Evolutionary conservation across 2,888 invertebrate genomes (phyloP).

Genomic region (Cetonia aurata): DNA sequence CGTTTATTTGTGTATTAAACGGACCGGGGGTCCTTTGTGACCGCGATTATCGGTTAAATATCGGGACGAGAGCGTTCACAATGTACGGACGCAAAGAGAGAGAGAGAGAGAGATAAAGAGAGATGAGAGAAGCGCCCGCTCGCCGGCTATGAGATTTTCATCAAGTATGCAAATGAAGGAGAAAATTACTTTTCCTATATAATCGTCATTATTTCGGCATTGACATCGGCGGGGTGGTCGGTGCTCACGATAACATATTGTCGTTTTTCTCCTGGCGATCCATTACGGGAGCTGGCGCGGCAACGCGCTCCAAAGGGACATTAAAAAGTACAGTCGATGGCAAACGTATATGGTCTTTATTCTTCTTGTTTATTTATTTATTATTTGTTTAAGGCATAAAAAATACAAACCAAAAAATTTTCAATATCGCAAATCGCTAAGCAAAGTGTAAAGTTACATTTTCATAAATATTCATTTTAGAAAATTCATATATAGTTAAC

Average conservation of each 20-base stretch:
- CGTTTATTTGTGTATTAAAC: slow-evolving; percentile 44
- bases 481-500: too few species aligned
- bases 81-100: slow-evolving; percentile 18
- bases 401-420: too few species aligned
- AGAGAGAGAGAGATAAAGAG: slow-evolving; percentile 28
- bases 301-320: not conserved
- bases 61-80: slow-evolving; percentile 18
- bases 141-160: slow-evolving; percentile 66
- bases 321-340: slow-evolving; percentile 29
- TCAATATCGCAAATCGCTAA: too few species aligned
- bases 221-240: slow-evolving; percentile 61
- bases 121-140: slow-evolving; percentile 30
- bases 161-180: slow-evolving; percentile 68
- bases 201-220: slow-evolving; percentile 69
- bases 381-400: too few species aligned
- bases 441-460: too few species aligned
- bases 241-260: slow-evolving; percentile 65
- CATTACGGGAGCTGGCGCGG: slow-evolving; percentile 12
- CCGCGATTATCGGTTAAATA: slow-evolving; percentile 48
- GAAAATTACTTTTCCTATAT: slow-evolving; percentile 69
- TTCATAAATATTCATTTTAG: too few species aligned
- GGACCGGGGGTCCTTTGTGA: slow-evolving; percentile 38
- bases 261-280: slow-evolving; percentile 61
- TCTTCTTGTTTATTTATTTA: too few species aligned
- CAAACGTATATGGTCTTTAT: not conserved